Evolutionary conservation across 2,113 vertebrate genomes (phyloP), one percentile per base, ranked within the genome.

Genomic region (Balaenoptera acutorostrata): DNA sequence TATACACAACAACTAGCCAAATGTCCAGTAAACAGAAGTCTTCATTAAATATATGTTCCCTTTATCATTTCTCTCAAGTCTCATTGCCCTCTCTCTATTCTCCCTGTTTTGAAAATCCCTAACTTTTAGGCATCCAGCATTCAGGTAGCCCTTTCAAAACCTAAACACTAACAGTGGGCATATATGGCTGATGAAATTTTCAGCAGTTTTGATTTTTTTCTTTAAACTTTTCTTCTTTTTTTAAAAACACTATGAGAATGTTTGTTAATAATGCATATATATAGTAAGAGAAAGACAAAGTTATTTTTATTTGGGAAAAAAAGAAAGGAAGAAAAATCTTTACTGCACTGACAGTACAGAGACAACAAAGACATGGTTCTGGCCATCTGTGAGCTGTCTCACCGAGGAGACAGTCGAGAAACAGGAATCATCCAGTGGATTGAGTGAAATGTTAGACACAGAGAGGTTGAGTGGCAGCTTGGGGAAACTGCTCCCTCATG

Each of bases 21-120:
- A 68, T 9, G 27, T 25, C 68, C 41, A 18, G 21, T 21, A 63
- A 9, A n/a, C 21, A 68, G 63, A 88, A 52, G 27, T 21, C 23
- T 21, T 92, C 17, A 41, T 87, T 92, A 96, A 75, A 75, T 90
- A 72, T 66, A 23, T 81, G 9, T 74, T 82, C 5, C n/a, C 27
- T 93, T 93, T 71, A 18, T 12, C 31, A 8, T 25, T 74, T 81
- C 41, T 93, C 31, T 39, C 27, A 49, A 82, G 44, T 94, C 27
- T 84, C 18, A 57, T 9, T 5, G n/a, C 33, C 49, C 20, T 80
- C 6, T 36, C 2, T 14, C 2, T 10, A 18, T 64, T 25, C 2
- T 4, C 15, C 17, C 68, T 82, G 68, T 55, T 77, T 59, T 81
- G 44, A 44, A 92, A 92, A 69, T 71, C 23, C 6, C 25, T 92